Conservation (phyloP, 2,113 vertebrate species). For the Hippolais icterina region DNA sequence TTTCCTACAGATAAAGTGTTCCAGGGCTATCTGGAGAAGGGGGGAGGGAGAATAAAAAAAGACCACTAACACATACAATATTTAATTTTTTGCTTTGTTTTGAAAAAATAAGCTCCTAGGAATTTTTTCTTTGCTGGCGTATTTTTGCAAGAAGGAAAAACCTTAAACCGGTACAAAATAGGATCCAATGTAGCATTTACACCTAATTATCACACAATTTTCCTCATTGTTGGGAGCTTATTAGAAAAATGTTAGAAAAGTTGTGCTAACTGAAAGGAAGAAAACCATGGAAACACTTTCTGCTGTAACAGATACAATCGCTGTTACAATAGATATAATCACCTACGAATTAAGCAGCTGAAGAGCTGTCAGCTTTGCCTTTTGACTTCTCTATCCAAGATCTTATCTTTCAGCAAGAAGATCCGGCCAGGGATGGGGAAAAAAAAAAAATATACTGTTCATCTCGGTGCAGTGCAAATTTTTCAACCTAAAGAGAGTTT, state of each 20-base stretch:
- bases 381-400: neutral
- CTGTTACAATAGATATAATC: neutral
- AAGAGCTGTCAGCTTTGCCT: neutral
- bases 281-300: neutral
- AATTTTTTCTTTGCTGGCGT: neutral
- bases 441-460: neutral
- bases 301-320: neutral
- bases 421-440: neutral
- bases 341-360: neutral
- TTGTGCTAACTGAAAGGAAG: neutral
- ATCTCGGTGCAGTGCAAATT: neutral
- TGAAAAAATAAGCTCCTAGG: neutral
- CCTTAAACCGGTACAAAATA: neutral
- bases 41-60: neutral
- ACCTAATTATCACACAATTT: neutral
- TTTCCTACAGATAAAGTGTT: neutral
- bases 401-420: neutral
- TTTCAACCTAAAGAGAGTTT: neutral
- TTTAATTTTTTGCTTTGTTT: neutral
- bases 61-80: accelerated
- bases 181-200: neutral
- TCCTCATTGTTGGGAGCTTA: neutral
- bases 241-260: neutral
- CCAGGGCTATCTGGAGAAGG: neutral
- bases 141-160: neutral